Conservation (phyloP, 1,140 invertebrate genomes). For the Dinothrombium tinctorium region DNA sequence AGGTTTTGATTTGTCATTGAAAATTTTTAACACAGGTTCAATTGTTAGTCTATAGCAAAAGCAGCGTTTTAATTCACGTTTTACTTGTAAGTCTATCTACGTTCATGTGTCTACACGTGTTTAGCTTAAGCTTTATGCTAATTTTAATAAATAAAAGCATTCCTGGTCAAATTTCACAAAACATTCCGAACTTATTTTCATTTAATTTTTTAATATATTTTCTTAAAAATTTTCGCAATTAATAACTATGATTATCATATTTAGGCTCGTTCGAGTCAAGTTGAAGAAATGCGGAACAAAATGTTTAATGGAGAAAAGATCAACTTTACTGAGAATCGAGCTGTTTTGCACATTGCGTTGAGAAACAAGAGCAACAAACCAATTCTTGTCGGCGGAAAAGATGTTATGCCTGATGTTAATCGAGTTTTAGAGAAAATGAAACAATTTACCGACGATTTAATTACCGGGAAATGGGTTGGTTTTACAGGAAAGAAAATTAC, state of each 20-base stretch:
- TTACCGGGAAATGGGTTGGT: slow-evolving; percentile 48
- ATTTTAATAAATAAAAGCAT: no score
- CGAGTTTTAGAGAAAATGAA: slow-evolving; percentile 83
- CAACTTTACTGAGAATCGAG: slow-evolving; percentile 88
- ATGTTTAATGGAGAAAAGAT: slow-evolving; percentile 92
- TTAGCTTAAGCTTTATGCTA: no score
- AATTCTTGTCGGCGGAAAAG: slow-evolving; percentile 61
- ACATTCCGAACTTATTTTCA: slow-evolving; percentile 3
- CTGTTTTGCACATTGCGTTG: slow-evolving; percentile 82
- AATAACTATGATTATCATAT: neutral
- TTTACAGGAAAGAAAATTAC: slow-evolving; percentile 85
- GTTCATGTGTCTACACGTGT: no score
- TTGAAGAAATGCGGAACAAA: slow-evolving; percentile 58
- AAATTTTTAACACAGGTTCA: no score
- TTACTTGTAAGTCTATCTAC: no score
- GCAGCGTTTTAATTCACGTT: no score
- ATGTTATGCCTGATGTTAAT: slow-evolving; percentile 85
- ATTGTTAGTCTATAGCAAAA: no score
- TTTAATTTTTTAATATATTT: no score
- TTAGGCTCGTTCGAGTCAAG: slow-evolving; percentile 50
- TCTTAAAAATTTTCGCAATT: slow-evolving; percentile 5
- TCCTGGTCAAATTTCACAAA: no score
- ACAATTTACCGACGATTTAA: slow-evolving; percentile 41
- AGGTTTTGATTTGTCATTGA: no score
- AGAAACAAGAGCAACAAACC: slow-evolving; percentile 54